Evolutionary conservation across 2,888 invertebrate genomes (phyloP), one percentile per base, ranked within the genome.

Genomic region (Nyleta sp.): DNA sequence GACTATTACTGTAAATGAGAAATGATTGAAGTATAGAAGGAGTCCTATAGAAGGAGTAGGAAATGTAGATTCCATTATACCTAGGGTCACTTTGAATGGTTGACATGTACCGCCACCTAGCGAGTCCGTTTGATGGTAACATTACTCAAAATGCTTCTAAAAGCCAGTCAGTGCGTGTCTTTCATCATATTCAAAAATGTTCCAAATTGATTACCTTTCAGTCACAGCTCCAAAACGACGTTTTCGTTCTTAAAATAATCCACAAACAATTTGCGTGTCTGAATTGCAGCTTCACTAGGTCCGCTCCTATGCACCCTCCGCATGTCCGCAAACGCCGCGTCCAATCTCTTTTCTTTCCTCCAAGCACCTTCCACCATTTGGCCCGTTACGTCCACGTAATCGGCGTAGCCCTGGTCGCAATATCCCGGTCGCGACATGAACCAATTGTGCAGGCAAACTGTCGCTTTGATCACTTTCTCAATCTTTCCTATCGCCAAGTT

Each of bases 181-280:
- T n/a, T n/a, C n/a, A n/a, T n/a, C n/a, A n/a, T n/a, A n/a, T n/a
- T n/a, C n/a, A n/a, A n/a, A n/a, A n/a, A n/a, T n/a, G n/a, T n/a
- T n/a, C n/a, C n/a, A n/a, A 28, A 28, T 28, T 28, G 4, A 28
- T 28, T 28, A 28, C 7, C 7, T 10, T 35, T 35, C 6, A 35
- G 4, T 44, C 22, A 40, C 42, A 57, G 10, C 15, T 50, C 28
- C 2, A 50, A 38, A 40, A 33, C 28, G 0, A 42, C 6, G 8
- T 52, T 33, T 13, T 65, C 65, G 20, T 53, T 65, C 15, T 48
- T 52, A 46, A 67, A 67, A 46, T 67, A 55, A n/a, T 46, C n/a
- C 4, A 46, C n/a, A 50, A 67, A 67, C 1, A 20, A 55, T 15
- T 53, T 10, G 18, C 55, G 17, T 4, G 13, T 42, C 17, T 42